These are phyloP conservation scores for Rhimphoctona megacephalus DNA, from an alignment of 2,888 invertebrate genomes.

Conservation along the genomic window DNA sequence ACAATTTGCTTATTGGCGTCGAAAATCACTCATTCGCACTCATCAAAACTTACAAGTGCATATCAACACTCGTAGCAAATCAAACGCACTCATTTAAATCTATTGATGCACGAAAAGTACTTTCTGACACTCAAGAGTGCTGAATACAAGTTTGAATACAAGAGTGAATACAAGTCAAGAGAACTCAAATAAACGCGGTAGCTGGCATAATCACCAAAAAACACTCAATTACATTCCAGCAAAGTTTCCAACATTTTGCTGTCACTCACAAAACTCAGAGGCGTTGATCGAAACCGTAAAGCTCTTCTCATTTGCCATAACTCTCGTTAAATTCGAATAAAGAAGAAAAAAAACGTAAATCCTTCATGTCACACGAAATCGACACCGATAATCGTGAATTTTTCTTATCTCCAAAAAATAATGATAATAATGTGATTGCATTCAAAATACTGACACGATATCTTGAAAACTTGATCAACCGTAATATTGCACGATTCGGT, in stretches of 20 bases:
- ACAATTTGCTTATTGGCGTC: not conserved
- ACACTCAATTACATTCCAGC: not conserved
- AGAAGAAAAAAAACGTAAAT: not conserved
- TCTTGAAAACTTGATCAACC: not conserved
- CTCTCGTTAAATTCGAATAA: not conserved
- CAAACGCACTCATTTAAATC: not conserved
- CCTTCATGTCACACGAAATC: not conserved
- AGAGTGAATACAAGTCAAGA: too few species aligned
- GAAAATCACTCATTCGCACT: not conserved
- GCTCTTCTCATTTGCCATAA: not conserved
- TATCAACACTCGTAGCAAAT: not conserved
- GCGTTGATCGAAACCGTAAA: too few species aligned
- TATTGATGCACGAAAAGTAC: not conserved
- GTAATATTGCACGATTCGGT: not conserved
- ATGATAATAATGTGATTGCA: not conserved
- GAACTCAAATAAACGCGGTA: not conserved
- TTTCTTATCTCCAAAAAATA: not conserved
- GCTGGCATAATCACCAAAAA: not conserved
- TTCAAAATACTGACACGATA: not conserved
- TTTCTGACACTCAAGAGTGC: not conserved
- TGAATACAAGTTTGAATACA: too few species aligned
- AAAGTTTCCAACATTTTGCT: not conserved
- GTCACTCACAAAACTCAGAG: not conserved
- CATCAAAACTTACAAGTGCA: not conserved
- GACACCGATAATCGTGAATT: not conserved